phyloP scores from a whole-genome alignment of 37 sponge, comb jelly and placozoan genomes.

The Spongilla lacustris region DNA sequence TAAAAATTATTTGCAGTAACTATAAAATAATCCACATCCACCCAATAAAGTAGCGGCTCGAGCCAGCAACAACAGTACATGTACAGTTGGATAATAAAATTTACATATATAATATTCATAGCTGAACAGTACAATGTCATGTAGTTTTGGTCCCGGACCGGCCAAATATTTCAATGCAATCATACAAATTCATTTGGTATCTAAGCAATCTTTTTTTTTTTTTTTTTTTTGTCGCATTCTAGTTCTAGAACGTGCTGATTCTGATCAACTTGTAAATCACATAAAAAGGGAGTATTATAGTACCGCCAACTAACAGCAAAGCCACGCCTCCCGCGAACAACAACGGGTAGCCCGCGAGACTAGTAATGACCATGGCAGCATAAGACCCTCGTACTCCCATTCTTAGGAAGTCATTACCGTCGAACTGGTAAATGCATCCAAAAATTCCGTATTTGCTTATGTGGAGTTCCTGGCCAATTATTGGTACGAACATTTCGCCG shows the following conservation, averaged over 20 bases:
- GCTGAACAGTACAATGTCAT: no score
- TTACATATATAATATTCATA: no score
- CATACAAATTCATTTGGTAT: no score
- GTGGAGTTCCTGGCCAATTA: conserved; percentile 49
- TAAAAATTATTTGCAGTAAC: no score
- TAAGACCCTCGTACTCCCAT: conserved; percentile 45
- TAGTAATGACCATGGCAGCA: conserved; percentile 32
- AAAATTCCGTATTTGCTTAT: conserved; percentile 26
- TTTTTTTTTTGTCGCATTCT: background rate
- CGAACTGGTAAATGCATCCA: conserved; percentile 74
- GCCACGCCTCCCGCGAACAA: conserved; percentile 51
- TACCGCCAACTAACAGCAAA: conserved; percentile 49
- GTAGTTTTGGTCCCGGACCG: no score
- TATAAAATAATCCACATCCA: no score
- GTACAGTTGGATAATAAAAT: no score
- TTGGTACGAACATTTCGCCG: conserved; percentile 41
- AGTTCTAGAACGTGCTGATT: conserved; percentile 25
- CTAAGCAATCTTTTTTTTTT: no score
- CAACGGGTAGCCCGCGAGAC: conserved; percentile 46
- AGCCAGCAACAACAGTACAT: no score
- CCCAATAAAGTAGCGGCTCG: no score
- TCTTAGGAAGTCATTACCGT: conserved; percentile 16
- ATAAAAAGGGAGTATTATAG: conserved; percentile 58
- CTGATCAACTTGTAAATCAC: conserved; percentile 54
- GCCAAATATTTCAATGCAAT: no score